These are phyloP conservation scores for Leptinotarsa lineolata DNA, from an alignment of 1,140 invertebrate species.

Conservation along the genomic window DNA sequence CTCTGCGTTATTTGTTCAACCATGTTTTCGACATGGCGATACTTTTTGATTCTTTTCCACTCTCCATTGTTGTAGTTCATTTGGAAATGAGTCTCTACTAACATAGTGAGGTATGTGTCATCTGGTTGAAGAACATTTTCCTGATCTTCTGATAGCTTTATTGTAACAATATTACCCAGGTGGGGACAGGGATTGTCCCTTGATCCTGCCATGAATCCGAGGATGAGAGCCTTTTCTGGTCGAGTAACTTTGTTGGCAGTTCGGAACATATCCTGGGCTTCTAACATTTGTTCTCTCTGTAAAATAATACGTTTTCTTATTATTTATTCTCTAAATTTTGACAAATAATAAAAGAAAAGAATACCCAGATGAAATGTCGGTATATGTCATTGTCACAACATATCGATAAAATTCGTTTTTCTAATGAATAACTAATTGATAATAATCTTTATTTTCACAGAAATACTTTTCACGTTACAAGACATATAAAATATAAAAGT, in stretches of 20 bases:
- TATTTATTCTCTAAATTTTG: too few relatives aligned
- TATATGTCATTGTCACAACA: too few relatives aligned
- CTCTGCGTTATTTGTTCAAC: slow-evolving; percentile 50
- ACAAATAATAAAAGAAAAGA: too few relatives aligned
- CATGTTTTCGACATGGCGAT: slow-evolving; percentile 67
- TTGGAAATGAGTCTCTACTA: slow-evolving; percentile 92
- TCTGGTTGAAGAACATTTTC: slow-evolving; percentile 79
- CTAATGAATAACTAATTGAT: too few relatives aligned
- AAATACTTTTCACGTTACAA: too few relatives aligned
- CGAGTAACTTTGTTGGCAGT: slow-evolving; percentile 94
- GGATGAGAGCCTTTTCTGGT: slow-evolving; percentile 94
- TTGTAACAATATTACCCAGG: slow-evolving; percentile 89
- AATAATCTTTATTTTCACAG: too few relatives aligned
- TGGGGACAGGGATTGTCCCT: slow-evolving; percentile 94
- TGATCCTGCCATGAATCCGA: slow-evolving; percentile 97
- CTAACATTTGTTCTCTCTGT: slow-evolving; percentile 92
- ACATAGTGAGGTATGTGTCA: slow-evolving; percentile 73
- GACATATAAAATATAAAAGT: too few relatives aligned
- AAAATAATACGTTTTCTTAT: slow-evolving; percentile 29
- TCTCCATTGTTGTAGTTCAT: slow-evolving; percentile 96
- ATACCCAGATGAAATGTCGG: too few relatives aligned
- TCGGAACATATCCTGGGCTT: slow-evolving; percentile 96
- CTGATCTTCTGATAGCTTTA: slow-evolving; percentile 87
- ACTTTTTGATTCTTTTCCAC: slow-evolving; percentile 91
- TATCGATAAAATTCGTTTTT: too few relatives aligned